phyloP scores from a whole-genome alignment of 2,113 vertebrate species.

The Cepphus grylle region DNA sequence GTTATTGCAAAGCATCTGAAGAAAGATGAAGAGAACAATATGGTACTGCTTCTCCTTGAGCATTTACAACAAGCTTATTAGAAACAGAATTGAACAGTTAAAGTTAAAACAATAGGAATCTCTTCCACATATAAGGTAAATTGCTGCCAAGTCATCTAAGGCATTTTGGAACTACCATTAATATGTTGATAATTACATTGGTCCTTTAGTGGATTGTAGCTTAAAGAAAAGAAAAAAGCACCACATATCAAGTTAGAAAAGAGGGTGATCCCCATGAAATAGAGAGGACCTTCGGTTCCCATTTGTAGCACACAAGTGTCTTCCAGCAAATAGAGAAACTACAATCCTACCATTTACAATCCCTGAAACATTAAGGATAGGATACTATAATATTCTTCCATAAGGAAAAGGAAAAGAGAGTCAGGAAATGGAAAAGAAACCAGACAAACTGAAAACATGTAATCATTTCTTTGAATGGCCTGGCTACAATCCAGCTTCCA shows the following conservation, averaged over 20 bases:
- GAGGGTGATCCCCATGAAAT: not conserved
- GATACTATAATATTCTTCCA: not conserved
- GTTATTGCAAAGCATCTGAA: not conserved
- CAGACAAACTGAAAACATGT: not conserved
- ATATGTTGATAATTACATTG: not conserved
- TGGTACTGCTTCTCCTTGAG: not conserved
- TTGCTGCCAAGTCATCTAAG: not conserved
- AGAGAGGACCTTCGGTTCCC: not conserved
- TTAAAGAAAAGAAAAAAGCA: not conserved
- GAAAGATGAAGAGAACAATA: not conserved
- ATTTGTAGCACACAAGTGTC: not conserved
- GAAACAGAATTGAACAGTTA: not conserved
- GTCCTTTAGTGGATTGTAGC: not conserved
- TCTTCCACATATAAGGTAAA: not conserved
- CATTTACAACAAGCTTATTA: not conserved
- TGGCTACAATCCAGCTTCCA: not conserved
- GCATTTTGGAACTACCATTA: not conserved
- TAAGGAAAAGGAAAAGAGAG: not conserved
- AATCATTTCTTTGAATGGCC: not conserved
- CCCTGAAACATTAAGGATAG: not conserved
- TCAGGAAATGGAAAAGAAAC: not conserved
- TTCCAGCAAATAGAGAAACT: not conserved
- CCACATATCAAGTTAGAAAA: not conserved
- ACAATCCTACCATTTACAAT: not conserved
- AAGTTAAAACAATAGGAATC: not conserved